Base-by-base conservation (phyloP, 2,888 invertebrate genomes). In the Luffia ferchaultella region DNA sequence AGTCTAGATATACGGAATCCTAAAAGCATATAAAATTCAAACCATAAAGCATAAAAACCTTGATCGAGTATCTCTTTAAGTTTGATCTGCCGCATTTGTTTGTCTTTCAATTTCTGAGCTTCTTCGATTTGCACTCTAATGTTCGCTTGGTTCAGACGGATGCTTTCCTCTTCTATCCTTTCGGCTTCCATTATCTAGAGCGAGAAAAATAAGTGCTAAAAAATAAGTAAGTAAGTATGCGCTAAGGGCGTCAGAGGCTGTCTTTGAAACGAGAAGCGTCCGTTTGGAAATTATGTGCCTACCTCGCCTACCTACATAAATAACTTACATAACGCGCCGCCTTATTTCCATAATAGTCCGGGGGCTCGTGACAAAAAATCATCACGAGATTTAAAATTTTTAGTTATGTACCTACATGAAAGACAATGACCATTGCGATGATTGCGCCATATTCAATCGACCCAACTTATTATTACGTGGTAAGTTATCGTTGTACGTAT, bases 161-260 rank as follows among this genome's bases (percentile, higher is more conserved):
- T 85, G 53, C 88, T 87, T 66, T 91, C 91, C 60, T 90, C 90
- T 59, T 89, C 88, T n/a, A 87, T 87, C 18, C 86, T 82, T 58
- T 91, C 89, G 0, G 88, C 88, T 64, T 89, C 88, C 66, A 90
- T 73, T 52, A 82, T 68, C 82, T 83, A 49, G 7, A 45, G n/a
- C 20, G 1, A 2, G 3, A n/a, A 30, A 7, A 1, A 2, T n/a
- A 43, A 1, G 12, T 30, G 3, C 12, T 12, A 30, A 30, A 7
- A 30, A 30, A 30, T 30, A 7, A 7, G 30, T 30, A 30, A 7
- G 30, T 30, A 7, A 30, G 12, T 30, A 30, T 30, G 12, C 12
- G 12, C 12, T 30, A 7, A 12, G 3, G 30, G 12, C 3, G 30
- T 7, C 30, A 12, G 30, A 7, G 30, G 3, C 12, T 30, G 5